Percentiles rank a stretch among this genome's conserved stretches.
Conservation (phyloP, 2,113 vertebrate genomes). For the Scomber scombrus region DNA sequence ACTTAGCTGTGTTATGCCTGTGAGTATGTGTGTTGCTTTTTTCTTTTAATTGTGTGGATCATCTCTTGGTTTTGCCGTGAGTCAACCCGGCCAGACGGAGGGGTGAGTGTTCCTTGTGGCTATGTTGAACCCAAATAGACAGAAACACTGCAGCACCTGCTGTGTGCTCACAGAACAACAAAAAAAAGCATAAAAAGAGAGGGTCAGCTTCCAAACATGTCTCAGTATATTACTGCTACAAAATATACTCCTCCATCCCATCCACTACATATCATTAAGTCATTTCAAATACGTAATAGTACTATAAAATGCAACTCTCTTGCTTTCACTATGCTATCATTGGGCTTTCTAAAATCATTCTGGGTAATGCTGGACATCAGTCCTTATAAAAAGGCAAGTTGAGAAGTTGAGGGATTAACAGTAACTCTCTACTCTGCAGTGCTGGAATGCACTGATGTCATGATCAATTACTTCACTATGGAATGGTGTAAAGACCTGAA, state of each 20-base stretch:
- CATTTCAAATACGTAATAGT: too few species aligned
- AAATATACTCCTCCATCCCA: neutral
- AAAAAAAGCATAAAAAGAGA: neutral
- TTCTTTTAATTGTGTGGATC: slow-evolving; percentile 31
- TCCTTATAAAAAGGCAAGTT: too few species aligned
- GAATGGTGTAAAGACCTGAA: too few species aligned
- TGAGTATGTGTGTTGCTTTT: slow-evolving; percentile 26
- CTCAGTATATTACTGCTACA: slow-evolving; percentile 13
- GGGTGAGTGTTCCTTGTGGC: slow-evolving; percentile 47
- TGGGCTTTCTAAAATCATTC: too few species aligned
- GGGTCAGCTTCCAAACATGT: slow-evolving; percentile 31
- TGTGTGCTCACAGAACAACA: slow-evolving; percentile 41
- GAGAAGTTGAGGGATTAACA: too few species aligned
- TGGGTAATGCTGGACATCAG: too few species aligned
- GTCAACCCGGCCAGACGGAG: slow-evolving; percentile 53
- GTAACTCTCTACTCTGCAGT: too few species aligned
- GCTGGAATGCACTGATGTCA: too few species aligned
- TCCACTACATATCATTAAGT: neutral
- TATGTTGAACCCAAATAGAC: slow-evolving; percentile 46
- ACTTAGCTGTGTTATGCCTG: neutral
- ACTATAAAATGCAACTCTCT: too few species aligned
- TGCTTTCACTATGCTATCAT: too few species aligned
- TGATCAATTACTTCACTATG: too few species aligned
- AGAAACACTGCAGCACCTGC: slow-evolving; percentile 52
- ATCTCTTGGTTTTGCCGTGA: slow-evolving; percentile 54